Base-by-base conservation (phyloP, 2,888 invertebrate genomes). In the Neoitamus cyanurus region DNA sequence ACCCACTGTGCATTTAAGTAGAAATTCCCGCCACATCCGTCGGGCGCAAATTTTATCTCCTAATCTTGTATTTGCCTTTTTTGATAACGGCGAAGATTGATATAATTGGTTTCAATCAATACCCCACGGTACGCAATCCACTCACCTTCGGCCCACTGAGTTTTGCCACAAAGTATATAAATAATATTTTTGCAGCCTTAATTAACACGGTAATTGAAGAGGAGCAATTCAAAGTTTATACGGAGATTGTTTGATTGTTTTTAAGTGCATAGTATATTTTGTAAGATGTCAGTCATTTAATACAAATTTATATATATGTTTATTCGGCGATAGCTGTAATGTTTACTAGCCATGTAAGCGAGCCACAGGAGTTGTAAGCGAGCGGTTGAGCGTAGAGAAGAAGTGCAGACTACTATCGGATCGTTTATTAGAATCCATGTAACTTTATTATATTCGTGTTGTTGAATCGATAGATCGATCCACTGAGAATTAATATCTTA, bases 361-460 rank as follows among this genome's bases (percentile, higher is more conserved):
- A 77, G 25, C 30, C 58, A 58, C 28, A 46, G 28, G 15, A 48
- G 11, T 48, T 78, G 34, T 42, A 78, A 42, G 77, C 28, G 36
- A 77, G 25, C 30, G 31, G 11, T 48, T 78, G 34, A 20, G 20
- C 20, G 25, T 37, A 75, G 20, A 58, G 20, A 20, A 58, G 1
- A 58, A 20, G 3, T 58, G 58, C 58, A 58, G 58, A 75, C 42
- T 75, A 75, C 42, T 75, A 75, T 37, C n/a, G 75, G 25, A 75
- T 42, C 37, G 11, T 75, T 75, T 75, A 75, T 34, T 42, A 42
- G 75, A 75, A 48, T 78, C 48, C 58, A 58, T 48, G 78, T 58
- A 78, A 30, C 30, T 78, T 46, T 31, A 48, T 48, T 78, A 78
- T 78, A 78, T 78, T 31, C 78, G 48, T 78, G 48, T 78, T 78